These are phyloP conservation scores for Neria commutata DNA, from an alignment of 2,888 invertebrate genomes.

Conservation along the genomic window DNA sequence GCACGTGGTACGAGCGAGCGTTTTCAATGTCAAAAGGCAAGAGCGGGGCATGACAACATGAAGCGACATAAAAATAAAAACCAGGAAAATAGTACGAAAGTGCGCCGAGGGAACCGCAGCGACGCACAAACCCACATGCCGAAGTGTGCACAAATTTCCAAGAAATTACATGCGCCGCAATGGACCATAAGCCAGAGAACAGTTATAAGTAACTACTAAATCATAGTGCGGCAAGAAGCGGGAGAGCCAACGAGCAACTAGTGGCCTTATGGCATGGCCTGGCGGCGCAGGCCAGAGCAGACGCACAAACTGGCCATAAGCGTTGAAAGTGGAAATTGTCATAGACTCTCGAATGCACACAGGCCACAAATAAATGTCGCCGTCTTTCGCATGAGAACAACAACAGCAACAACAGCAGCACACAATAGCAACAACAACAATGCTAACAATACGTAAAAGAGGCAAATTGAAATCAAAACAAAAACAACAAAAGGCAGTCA, in stretches of 20 bases:
- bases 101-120: slow-evolving; percentile 29
- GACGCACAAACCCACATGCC: slow-evolving; percentile 36
- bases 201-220: slow-evolving; percentile 57
- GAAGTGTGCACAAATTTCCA: slow-evolving; percentile 59
- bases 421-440: slow-evolving; percentile 13
- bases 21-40: slow-evolving; percentile 22
- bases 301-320: slow-evolving; percentile 13
- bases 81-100: slow-evolving; percentile 38
- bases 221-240: slow-evolving; percentile 44
- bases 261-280: too few relatives aligned
- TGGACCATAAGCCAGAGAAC: slow-evolving; percentile 39
- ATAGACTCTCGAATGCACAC: slow-evolving; percentile 30
- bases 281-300: slow-evolving; percentile 9
- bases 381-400: slow-evolving; percentile 1
- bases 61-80: slow-evolving; percentile 15
- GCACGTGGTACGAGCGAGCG: too few relatives aligned
- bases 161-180: slow-evolving; percentile 48
- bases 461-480: slow-evolving; percentile 56
- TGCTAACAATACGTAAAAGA: slow-evolving; percentile 31
- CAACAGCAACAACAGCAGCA: slow-evolving; percentile 11
- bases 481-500: slow-evolving; percentile 31
- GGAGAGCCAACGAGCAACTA: slow-evolving; percentile 20
- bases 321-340: slow-evolving; percentile 42
- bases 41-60: slow-evolving; percentile 2
- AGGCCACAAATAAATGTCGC: slow-evolving; percentile 31